Conservation (phyloP, 2,113 vertebrate genomes). For the Rhinoptilus africanus region DNA sequence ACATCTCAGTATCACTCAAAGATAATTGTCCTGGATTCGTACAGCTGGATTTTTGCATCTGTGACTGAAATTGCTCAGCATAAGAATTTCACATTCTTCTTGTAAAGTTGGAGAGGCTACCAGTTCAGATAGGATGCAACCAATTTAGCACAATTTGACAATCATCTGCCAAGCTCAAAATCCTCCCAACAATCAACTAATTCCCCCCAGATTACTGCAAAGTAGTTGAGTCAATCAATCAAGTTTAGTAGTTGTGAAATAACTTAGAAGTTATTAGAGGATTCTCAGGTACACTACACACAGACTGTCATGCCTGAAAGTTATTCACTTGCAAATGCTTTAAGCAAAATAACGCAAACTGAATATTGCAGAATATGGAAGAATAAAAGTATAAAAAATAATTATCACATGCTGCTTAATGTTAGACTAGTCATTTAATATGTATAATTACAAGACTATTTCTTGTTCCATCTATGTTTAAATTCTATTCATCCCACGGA, state of each 20-base stretch:
- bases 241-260: neutral
- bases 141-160: neutral
- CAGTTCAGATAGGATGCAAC: neutral
- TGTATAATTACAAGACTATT: conserved; percentile 19
- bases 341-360: neutral
- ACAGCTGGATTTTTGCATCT: neutral
- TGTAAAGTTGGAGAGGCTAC: neutral
- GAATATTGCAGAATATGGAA: neutral
- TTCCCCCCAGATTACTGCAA: neutral
- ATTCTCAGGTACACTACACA: neutral
- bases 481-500: conserved; percentile 5
- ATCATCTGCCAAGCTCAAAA: neutral
- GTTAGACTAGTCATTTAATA: conserved; percentile 7
- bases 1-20: neutral
- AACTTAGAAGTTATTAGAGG: neutral
- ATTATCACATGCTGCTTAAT: neutral
- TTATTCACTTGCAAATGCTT: neutral
- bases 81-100: neutral
- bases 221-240: neutral
- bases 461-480: conserved; percentile 34
- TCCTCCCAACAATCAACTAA: neutral
- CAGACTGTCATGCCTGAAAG: neutral
- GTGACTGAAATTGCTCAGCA: neutral
- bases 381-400: neutral
- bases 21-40: neutral